Conservation (phyloP, 2,888 invertebrate species). For the Epirrhoe tristata region DNA sequence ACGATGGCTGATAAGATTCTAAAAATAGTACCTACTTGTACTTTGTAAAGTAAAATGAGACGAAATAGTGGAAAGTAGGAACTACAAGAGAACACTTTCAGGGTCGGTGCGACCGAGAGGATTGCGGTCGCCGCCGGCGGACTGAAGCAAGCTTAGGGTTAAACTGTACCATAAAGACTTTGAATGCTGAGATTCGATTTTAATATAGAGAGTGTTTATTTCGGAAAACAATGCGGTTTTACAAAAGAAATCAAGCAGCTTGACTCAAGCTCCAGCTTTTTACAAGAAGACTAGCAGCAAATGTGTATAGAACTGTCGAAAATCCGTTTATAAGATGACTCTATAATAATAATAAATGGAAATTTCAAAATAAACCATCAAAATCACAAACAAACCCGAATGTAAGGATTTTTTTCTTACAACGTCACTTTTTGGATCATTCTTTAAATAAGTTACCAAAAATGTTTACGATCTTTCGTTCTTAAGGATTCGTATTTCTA, state of each 20-base stretch:
- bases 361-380: too few species aligned
- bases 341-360: too few species aligned
- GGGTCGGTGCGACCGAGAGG: conserved; percentile 39
- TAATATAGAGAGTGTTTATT: too few species aligned
- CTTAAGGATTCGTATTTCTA: too few species aligned
- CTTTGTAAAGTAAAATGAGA: conserved; percentile 52
- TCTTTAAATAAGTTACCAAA: too few species aligned
- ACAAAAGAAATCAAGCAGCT: not conserved
- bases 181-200: conserved; percentile 4
- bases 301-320: too few species aligned
- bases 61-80: conserved; percentile 51
- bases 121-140: conserved; percentile 43
- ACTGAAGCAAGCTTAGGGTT: conserved; percentile 23
- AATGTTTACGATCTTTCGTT: too few species aligned
- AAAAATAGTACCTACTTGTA: conserved; percentile 37
- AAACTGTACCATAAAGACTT: conserved; percentile 17
- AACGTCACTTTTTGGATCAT: too few species aligned
- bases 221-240: not conserved
- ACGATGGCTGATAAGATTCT: conserved; percentile 23
- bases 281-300: too few species aligned
- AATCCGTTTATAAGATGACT: too few species aligned
- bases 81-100: conserved; percentile 59
- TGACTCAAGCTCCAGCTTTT: not conserved
- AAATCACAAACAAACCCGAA: too few species aligned
- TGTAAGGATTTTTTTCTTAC: too few species aligned